Conservation (phyloP, 2,113 vertebrate genomes). For the Meles meles region DNA sequence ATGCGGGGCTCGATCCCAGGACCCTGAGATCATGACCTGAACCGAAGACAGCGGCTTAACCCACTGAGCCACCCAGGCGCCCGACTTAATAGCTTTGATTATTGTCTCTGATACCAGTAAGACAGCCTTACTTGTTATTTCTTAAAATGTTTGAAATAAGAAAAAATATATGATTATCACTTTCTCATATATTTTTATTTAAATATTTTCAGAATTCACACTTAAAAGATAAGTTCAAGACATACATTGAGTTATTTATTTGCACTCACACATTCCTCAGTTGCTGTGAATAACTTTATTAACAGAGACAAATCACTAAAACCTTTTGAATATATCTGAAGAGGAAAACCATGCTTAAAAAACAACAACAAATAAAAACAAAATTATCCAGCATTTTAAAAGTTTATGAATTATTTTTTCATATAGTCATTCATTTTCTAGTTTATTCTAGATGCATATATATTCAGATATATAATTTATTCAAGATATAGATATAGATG, state of each 20-base stretch:
- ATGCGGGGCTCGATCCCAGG: too few species aligned
- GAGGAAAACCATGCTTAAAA: not conserved
- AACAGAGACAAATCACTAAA: not conserved
- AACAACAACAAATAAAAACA: not conserved
- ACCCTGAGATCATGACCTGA: too few species aligned
- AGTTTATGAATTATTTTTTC: not conserved
- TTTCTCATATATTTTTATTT: not conserved
- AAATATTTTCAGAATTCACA: not conserved
- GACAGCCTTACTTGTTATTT: not conserved
- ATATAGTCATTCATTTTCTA: not conserved
- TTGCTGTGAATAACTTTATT: not conserved
- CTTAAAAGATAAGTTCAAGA: not conserved
- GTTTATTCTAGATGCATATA: not conserved
- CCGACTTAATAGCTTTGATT: not conserved
- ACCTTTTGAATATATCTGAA: not conserved
- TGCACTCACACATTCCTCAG: not conserved
- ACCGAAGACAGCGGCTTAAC: too few species aligned
- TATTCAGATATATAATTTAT: not conserved
- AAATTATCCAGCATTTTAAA: not conserved
- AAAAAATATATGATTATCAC: not conserved
- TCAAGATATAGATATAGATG: not conserved
- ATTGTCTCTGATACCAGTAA: not conserved
- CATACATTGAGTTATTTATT: not conserved
- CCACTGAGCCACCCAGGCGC: too few species aligned
- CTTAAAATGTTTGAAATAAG: not conserved